Evolutionary conservation across 1,140 invertebrate genomes (phyloP), one percentile per base, ranked within the genome.

Genomic region (Drosophila tristis): DNA sequence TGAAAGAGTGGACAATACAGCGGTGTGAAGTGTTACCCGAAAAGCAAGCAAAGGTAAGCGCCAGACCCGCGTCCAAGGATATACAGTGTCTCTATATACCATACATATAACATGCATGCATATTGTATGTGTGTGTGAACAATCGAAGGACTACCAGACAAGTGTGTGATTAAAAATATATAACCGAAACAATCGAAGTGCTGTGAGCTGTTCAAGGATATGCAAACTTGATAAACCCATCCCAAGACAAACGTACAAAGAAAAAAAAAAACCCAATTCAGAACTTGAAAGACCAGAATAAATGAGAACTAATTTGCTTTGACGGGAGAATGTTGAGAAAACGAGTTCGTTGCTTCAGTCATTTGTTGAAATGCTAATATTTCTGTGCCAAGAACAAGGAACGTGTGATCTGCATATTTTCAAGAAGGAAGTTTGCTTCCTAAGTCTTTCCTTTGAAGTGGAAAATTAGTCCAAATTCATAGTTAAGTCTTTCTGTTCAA

Each of bases 41-140:
- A 51, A 68, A 76, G 47, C 68, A 51, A 82, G 72, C 62, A 82
- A 89, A 90, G 86, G 86, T 90, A 90, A 85, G 81, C 64, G 62
- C 25, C 58, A 57, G 44, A 45, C 26, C 68, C 66, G 63, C 73
- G 58, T 61, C 57, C 75, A 79, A 86, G 74, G 75, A 90, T 75
- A 90, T 74, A 76, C 65, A 71, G 54, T 85, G 76, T 74, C 58
- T 56, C 50, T 8, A 53, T 29, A 29, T 53, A 53, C 26, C 3
- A 35, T 58, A 26, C 25, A 57, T 57, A 31, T 39, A 45, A 25
- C 23, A 47, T 50, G 57, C 50, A 62, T 59, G 23, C 54, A 43
- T 62, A 54, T 8, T 31, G 31, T 31, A 16, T 35, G 13, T 42
- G 67, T 71, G 39, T 72, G 56, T 60, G 68, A 68, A 72, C 76